Base-by-base conservation (phyloP, 2,888 invertebrate species). In the Aspidapion aeneum region DNA sequence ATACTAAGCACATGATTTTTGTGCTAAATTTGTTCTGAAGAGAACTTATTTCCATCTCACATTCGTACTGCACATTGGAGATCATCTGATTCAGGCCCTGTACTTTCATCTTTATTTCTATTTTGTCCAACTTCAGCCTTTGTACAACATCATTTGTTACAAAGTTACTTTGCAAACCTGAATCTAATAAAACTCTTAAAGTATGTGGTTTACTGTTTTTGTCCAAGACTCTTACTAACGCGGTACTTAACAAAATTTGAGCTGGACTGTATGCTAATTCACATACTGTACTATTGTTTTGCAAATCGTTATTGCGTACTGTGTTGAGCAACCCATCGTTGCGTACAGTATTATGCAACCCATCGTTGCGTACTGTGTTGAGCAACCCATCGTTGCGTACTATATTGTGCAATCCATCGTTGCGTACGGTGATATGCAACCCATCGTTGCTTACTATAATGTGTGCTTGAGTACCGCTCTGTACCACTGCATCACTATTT, bases 161-260 rank as follows among this genome's bases (percentile, higher is more conserved):
- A 51, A 57, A 61, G 49, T 50, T 61, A 49, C 57, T 57, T 51
- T 61, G 57, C 16, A 50, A 57, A 20, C 57, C 61, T n/a, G 57
- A 22, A 51, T 61, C 61, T 21, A 57, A 52, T 49, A 61, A 19
- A 20, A 50, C 51, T 21, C 57, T 18, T n/a, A 21, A n/a, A 18
- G 21, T 48, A 2, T 50, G 57, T 16, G 60, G 21, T 21, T 60
- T 18, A 54, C 52, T 60, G 22, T 60, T 60, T 12, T 51, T 58
- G 35, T 35, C 35, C 35, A 35, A 35, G 3, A 35, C 35, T 12
- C 35, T 3, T 35, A 35, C 35, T 35, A 35, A 35, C 35, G 35
- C 35, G 12, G 35, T 35, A 12, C 35, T 35, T 7, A 35, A 12
- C 35, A 35, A 35, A 7, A 12, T 35, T 35, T 35, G 3, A 12